A percentile compares a stretch with the other conserved stretches of the same genome.
phyloP scores from a whole-genome alignment of 2,888 invertebrate genomes.

The Apodemia hepburni region DNA sequence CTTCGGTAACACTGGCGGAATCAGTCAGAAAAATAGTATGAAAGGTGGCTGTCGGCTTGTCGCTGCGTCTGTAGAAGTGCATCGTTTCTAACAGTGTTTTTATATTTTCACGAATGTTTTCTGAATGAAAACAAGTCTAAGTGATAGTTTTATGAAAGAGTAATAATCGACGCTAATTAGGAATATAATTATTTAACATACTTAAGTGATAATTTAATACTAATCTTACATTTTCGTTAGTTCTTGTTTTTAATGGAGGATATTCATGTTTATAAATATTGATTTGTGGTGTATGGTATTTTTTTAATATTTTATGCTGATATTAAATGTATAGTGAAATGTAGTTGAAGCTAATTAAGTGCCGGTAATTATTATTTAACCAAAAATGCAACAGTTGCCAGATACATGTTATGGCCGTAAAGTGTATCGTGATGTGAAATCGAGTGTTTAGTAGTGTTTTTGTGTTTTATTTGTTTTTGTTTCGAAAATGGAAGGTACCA shows the following conservation, averaged over 20 bases:
- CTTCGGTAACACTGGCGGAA: background rate
- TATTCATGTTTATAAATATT: slow-evolving; percentile 78
- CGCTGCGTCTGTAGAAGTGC: slow-evolving; percentile 37
- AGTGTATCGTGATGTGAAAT: slow-evolving; percentile 43
- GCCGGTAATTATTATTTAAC: slow-evolving; percentile 8
- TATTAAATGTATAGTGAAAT: slow-evolving; percentile 38
- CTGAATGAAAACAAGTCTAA: slow-evolving; percentile 51
- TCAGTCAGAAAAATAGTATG: slow-evolving; percentile 2
- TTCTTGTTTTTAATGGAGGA: slow-evolving; percentile 50
- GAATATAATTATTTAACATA: slow-evolving; percentile 25
- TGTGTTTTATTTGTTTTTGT: slow-evolving; percentile 50
- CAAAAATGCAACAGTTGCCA: slow-evolving; percentile 66
- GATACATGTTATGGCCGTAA: slow-evolving; percentile 48
- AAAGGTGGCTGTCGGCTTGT: slow-evolving; percentile 32
- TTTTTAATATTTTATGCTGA: slow-evolving; percentile 47
- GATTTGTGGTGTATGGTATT: slow-evolving; percentile 64
- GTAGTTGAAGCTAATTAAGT: slow-evolving; percentile 18
- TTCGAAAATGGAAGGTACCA: slow-evolving; percentile 84
- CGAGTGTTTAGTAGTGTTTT: slow-evolving; percentile 53
- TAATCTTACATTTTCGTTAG: slow-evolving; percentile 40
- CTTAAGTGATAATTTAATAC: slow-evolving; percentile 26
- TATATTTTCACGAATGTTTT: slow-evolving; percentile 42
- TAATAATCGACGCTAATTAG: slow-evolving; percentile 20
- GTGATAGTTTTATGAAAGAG: slow-evolving; percentile 34
- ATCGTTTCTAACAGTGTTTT: slow-evolving; percentile 37